Evolutionary conservation across 2,888 invertebrate genomes (phyloP).

Genomic region (Drosophila nr. medialis): DNA sequence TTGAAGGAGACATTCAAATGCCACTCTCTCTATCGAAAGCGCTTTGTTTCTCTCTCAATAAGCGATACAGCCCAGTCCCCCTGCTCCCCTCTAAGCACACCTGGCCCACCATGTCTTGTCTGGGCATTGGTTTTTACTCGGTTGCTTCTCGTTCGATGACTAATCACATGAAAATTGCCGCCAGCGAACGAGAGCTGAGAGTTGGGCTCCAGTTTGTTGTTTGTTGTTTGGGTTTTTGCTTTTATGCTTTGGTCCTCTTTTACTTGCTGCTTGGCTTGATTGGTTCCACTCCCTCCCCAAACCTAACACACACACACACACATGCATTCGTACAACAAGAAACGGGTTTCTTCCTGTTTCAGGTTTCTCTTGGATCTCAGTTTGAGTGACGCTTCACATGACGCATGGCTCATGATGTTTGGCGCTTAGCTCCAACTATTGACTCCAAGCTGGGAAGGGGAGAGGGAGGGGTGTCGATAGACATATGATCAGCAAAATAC

Average conservation of each 20-base stretch:
- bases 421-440: conserved; percentile 50
- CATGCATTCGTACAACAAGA: conserved; percentile 31
- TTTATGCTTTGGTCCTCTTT: conserved; percentile 65
- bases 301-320: conserved; percentile 9
- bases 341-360: conserved; percentile 72
- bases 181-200: conserved; percentile 41
- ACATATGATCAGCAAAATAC: conserved; percentile 37
- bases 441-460: conserved; percentile 12
- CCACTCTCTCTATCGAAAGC: conserved; percentile 1
- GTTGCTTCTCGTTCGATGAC: conserved; percentile 60
- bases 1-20: conserved; percentile 18
- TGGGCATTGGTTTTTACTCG: conserved; percentile 26
- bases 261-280: conserved; percentile 64
- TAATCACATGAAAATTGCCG: conserved; percentile 77
- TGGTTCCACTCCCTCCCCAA: conserved; percentile 68
- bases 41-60: not conserved
- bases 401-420: conserved; percentile 61
- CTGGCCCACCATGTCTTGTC: conserved; percentile 12
- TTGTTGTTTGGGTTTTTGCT: conserved; percentile 47
- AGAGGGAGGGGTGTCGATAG: conserved; percentile 1
- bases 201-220: conserved; percentile 44
- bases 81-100: not conserved
- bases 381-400: conserved; percentile 65
- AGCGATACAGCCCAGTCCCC: not conserved
- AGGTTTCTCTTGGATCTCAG: conserved; percentile 53